These are phyloP conservation scores for Monochamus alternatus DNA, from an alignment of 2,888 invertebrate species.

Conservation along the genomic window DNA sequence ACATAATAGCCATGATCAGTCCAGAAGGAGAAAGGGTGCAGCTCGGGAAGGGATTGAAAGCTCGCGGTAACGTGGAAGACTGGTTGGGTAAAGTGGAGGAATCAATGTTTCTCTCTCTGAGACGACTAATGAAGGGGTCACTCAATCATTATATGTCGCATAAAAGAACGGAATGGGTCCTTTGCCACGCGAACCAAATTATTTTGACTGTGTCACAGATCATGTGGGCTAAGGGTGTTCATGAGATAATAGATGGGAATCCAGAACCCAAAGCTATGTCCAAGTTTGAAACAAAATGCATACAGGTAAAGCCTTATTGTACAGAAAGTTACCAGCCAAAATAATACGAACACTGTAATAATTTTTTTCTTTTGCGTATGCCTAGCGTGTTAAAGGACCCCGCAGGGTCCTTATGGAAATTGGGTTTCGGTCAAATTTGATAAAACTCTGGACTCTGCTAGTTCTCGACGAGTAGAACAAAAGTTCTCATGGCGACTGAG, in stretches of 20 bases:
- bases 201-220: slow-evolving; percentile 90
- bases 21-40: slow-evolving; percentile 89
- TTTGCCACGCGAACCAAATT: slow-evolving; percentile 84
- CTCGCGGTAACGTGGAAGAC: slow-evolving; percentile 90
- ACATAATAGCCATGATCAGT: slow-evolving; percentile 91
- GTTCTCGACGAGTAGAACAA: too few species aligned
- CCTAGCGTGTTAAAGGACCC: too few species aligned
- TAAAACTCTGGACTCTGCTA: too few species aligned
- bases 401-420: too few species aligned
- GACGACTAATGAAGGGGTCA: slow-evolving; percentile 83
- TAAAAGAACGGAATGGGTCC: slow-evolving; percentile 83
- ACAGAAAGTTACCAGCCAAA: too few species aligned
- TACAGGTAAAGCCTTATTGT: slow-evolving; percentile 68
- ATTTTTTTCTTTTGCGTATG: too few species aligned
- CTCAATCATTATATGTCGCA: slow-evolving; percentile 79
- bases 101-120: slow-evolving; percentile 87
- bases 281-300: slow-evolving; percentile 81
- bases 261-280: slow-evolving; percentile 75
- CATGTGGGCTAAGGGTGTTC: slow-evolving; percentile 90
- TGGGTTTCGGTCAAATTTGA: too few species aligned
- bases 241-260: slow-evolving; percentile 78
- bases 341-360: too few species aligned
- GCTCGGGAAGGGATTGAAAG: slow-evolving; percentile 80
- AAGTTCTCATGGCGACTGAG: too few species aligned
- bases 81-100: slow-evolving; percentile 94